Base-by-base conservation (phyloP, 2,888 invertebrate genomes). In the Euclidia mi region DNA sequence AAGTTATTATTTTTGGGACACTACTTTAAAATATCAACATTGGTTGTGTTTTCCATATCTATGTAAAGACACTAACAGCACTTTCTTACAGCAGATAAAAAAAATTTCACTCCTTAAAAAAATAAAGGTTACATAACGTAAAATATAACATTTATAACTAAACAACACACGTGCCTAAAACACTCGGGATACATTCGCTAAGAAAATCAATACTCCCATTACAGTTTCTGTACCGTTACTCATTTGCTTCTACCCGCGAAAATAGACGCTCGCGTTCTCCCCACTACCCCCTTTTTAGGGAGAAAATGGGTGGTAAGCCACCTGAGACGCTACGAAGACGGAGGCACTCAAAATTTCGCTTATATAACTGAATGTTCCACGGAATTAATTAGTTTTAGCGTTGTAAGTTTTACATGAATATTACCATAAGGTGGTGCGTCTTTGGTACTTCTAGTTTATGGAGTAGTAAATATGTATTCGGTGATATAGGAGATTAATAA, bases 271-370 rank as follows among this genome's bases (percentile, higher is more conserved):
- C 79, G 79, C 77, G 81, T 61, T 73, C 69, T 52, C 58, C 62
- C 53, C 42, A 31, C 64, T 35, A 46, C 31, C 45, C 57, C 50
- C 52, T 11, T 12, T 34, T 46, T 17, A 3, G 45, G 50, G 51
- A 44, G 56, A 9, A 44, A 47, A 56, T 60, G 46, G 48, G 20
- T 43, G 63, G 68, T 61, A 17, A 28, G 76, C 81, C 88, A 87
- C 88, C 88, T 87, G 89, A 88, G 87, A 87, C 87, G 70, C 72
- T 71, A 74, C 63, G 78, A 87, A 86, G 87, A 84, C 83, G 88
- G 20, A 64, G 82, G 82, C 84, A 84, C 85, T 88, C 86, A 86
- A 87, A 88, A 84, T 87, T 88, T 87, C 81, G 79, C 83, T 84
- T 82, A 83, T 84, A 84, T 81, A 78, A 81, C 75, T 65, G 63